These are phyloP conservation scores for Ptychobarbus kaznakovi DNA, from an alignment of 2,797 vertebrate species.

Conservation along the genomic window DNA sequence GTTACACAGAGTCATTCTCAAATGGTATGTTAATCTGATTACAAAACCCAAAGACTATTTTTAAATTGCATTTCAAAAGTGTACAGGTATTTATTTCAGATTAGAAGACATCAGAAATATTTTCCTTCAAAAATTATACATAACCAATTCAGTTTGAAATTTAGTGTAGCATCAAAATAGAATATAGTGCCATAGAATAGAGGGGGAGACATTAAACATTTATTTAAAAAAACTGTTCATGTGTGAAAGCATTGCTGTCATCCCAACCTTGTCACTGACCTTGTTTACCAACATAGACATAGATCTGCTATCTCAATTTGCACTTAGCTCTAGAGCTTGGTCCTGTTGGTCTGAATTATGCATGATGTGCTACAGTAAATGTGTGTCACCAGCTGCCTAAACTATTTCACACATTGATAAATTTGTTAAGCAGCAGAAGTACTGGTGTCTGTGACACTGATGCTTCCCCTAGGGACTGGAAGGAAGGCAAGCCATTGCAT, in stretches of 20 bases:
- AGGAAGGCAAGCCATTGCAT: slow-evolving; percentile 16
- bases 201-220: slow-evolving; percentile 73
- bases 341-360: slow-evolving; percentile 55
- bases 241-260: slow-evolving; percentile 66
- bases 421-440: slow-evolving; percentile 62
- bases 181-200: slow-evolving; percentile 1
- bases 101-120: neutral
- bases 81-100: neutral
- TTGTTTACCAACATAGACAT: slow-evolving; percentile 79
- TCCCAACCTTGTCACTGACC: slow-evolving; percentile 68
- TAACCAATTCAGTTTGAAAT: neutral
- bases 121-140: neutral
- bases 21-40: neutral
- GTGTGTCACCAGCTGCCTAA: slow-evolving; percentile 62
- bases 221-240: slow-evolving; percentile 60
- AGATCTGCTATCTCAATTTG: slow-evolving; percentile 68
- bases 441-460: slow-evolving; percentile 44
- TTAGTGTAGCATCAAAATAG: slow-evolving; percentile 68
- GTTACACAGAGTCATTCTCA: neutral
- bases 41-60: neutral
- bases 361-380: slow-evolving; percentile 41
- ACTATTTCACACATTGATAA: slow-evolving; percentile 70
- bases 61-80: neutral
- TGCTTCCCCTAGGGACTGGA: slow-evolving; percentile 14
- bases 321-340: slow-evolving; percentile 56